A percentile compares a stretch with the other conserved stretches of the same genome.
These are phyloP conservation scores for Hydrozoanthus gracilis DNA, from an alignment of 92 coral and sea anemone genomes.

Conservation along the genomic window DNA sequence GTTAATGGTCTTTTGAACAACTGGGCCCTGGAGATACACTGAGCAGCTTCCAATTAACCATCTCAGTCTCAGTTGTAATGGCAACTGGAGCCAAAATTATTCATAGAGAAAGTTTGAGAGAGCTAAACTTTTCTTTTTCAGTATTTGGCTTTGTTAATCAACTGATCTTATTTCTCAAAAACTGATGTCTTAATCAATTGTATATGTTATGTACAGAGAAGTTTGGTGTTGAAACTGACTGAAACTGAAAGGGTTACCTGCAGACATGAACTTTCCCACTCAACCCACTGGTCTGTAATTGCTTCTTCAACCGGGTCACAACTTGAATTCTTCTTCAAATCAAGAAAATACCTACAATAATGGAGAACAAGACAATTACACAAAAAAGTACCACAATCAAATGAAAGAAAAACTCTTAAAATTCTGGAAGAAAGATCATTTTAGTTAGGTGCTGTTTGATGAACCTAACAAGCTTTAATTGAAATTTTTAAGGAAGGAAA, in stretches of 20 bases:
- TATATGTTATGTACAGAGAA: no score
- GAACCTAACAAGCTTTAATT: no score
- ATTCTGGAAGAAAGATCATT: no score
- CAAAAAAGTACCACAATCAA: not conserved
- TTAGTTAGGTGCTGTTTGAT: no score
- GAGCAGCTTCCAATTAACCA: no score
- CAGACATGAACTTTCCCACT: slow-evolving; percentile 86
- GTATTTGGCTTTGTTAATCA: not conserved
- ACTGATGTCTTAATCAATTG: no score
- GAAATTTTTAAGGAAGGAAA: no score
- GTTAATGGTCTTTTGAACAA: no score
- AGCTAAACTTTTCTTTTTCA: not conserved
- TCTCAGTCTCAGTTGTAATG: no score
- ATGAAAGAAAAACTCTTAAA: not conserved
- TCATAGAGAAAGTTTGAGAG: not conserved
- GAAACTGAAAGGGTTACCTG: slow-evolving; percentile 59
- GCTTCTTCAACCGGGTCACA: slow-evolving; percentile 68
- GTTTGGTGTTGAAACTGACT: no score
- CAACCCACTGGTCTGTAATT: slow-evolving; percentile 86
- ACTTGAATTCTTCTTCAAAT: slow-evolving; percentile 21
- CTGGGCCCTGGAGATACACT: no score
- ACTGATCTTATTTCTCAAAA: not conserved
- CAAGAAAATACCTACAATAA: slow-evolving; percentile 75
- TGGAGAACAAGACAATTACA: not conserved
- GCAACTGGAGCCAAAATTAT: no score